A percentile compares a stretch with the other conserved stretches of the same genome.
These are phyloP conservation scores for Phyllotreta cruciferae DNA, from an alignment of 2,888 invertebrate genomes.

Conservation along the genomic window DNA sequence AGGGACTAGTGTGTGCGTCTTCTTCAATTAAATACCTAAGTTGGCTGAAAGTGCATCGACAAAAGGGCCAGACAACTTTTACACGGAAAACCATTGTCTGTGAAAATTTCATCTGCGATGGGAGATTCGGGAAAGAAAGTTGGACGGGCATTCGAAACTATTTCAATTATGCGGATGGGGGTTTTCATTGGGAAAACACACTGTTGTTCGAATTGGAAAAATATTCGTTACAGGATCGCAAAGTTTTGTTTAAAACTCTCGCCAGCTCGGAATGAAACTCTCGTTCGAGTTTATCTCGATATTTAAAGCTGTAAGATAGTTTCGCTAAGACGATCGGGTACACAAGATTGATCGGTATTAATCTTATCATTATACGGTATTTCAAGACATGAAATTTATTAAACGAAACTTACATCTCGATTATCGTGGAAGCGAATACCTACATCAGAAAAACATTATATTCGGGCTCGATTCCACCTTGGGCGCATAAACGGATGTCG, in stretches of 20 bases:
- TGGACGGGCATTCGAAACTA: slow-evolving; percentile 39
- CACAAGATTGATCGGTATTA: too few relatives aligned
- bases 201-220: slow-evolving; percentile 7
- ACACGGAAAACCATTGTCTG: slow-evolving; percentile 49
- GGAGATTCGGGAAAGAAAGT: slow-evolving; percentile 35
- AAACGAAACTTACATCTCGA: too few relatives aligned
- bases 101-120: slow-evolving; percentile 46
- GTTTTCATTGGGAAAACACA: slow-evolving; percentile 42
- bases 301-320: too few relatives aligned
- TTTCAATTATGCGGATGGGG: slow-evolving; percentile 45
- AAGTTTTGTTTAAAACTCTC: neutral
- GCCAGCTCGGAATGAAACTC: neutral
- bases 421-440: too few relatives aligned
- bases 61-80: slow-evolving; percentile 47
- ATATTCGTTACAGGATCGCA: neutral
- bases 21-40: slow-evolving; percentile 56
- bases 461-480: slow-evolving; percentile 5
- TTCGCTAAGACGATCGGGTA: too few relatives aligned
- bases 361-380: too few relatives aligned
- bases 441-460: too few relatives aligned
- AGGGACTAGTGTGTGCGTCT: slow-evolving; percentile 14
- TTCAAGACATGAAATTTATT: too few relatives aligned
- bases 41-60: slow-evolving; percentile 44
- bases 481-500: slow-evolving; percentile 10
- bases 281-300: too few relatives aligned